Percentiles rank a stretch among this genome's conserved stretches.
Conservation (phyloP, 2,797 vertebrate genomes). For the Macropodus opercularis region DNA sequence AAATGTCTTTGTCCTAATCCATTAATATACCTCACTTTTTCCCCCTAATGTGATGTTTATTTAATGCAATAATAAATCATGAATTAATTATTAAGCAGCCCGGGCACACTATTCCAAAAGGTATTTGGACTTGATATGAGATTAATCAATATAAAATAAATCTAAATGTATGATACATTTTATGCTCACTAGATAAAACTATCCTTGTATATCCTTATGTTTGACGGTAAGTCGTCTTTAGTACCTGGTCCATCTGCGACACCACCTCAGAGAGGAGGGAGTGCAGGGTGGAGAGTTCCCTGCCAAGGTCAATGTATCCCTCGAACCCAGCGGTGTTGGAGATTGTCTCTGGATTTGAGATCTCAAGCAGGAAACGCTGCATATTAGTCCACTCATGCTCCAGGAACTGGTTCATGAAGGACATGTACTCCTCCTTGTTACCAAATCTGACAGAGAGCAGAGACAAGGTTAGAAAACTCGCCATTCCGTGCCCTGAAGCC, state of each 20-base stretch:
- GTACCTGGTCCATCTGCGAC: slow-evolving; percentile 95
- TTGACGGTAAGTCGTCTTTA: not conserved
- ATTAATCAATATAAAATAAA: no score
- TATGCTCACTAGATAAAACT: no score
- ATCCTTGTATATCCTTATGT: no score
- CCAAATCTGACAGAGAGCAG: slow-evolving; percentile 85
- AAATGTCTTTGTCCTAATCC: slow-evolving; percentile 54
- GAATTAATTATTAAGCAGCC: slow-evolving; percentile 56
- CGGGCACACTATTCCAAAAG: slow-evolving; percentile 16
- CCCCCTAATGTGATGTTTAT: slow-evolving; percentile 51
- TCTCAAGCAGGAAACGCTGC: slow-evolving; percentile 97
- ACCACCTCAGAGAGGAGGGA: slow-evolving; percentile 94
- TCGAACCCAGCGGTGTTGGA: slow-evolving; percentile 97
- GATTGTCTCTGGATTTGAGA: slow-evolving; percentile 97
- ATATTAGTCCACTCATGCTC: slow-evolving; percentile 99
- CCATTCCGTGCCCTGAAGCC: not conserved
- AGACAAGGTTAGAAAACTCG: not conserved
- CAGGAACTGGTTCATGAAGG: slow-evolving; percentile 99
- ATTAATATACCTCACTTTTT: slow-evolving; percentile 46
- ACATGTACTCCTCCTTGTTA: slow-evolving; percentile 99
- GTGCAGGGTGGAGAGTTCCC: slow-evolving; percentile 95
- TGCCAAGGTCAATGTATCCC: slow-evolving; percentile 96
- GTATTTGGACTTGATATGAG: not conserved
- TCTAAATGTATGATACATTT: no score
- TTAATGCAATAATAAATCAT: slow-evolving; percentile 58